Conservation (phyloP, 2,888 invertebrate species). For the Caenorhabditis sinica region DNA sequence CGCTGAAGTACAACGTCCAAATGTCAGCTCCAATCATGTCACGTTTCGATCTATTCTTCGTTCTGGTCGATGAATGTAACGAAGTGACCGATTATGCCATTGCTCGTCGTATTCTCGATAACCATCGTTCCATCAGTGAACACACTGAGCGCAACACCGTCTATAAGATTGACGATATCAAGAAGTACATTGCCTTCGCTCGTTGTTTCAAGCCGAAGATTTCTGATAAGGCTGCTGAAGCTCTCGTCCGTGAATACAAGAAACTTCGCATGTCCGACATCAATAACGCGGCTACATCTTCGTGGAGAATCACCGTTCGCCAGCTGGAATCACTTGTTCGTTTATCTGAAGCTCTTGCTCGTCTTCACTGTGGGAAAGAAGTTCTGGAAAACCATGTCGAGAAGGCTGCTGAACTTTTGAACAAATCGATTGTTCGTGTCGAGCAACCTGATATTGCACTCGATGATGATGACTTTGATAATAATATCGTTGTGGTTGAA, state of each 20-base stretch:
- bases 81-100: conserved; percentile 97
- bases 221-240: conserved; percentile 88
- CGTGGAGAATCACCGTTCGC: conserved; percentile 96
- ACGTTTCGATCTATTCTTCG: conserved; percentile 98
- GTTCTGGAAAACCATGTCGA: conserved; percentile 92
- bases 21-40: conserved; percentile 98
- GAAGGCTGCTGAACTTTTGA: conserved; percentile 93
- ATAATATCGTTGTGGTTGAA: conserved; percentile 66
- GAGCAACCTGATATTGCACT: conserved; percentile 97
- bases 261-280: conserved; percentile 91
- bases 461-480: conserved; percentile 88
- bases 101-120: conserved; percentile 94
- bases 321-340: conserved; percentile 97
- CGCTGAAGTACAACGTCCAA: conserved; percentile 94
- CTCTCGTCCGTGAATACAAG: conserved; percentile 93
- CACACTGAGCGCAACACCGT: conserved; percentile 90
- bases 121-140: conserved; percentile 90
- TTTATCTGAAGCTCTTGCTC: conserved; percentile 96
- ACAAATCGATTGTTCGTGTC: conserved; percentile 87
- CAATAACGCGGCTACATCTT: conserved; percentile 87
- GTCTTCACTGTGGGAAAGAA: conserved; percentile 90
- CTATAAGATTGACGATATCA: conserved; percentile 93
- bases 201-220: conserved; percentile 94
- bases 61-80: conserved; percentile 96
- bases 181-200: conserved; percentile 97